Evolutionary conservation across 2,797 vertebrate species (phyloP), one percentile per base, ranked within the genome.

Genomic region (Steatocranus sp.): DNA sequence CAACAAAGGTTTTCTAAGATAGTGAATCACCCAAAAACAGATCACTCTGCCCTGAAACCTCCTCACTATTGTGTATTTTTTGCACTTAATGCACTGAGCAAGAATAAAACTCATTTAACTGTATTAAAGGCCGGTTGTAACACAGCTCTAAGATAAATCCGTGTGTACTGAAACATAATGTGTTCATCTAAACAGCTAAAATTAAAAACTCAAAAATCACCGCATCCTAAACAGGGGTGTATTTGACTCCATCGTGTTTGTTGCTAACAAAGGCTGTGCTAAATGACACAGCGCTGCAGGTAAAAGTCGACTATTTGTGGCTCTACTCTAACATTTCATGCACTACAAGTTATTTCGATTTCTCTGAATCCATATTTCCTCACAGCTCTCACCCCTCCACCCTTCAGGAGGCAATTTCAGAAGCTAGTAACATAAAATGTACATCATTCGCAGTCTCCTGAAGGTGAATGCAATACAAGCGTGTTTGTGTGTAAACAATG

Each of bases 41-140:
- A 20, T 8, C 58, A 36, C 34, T 14, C 4, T 38, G 32, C 38
- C 20, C 36, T 41, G 20, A 66, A 66, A 66, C 36, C 12, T 15
- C 54, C 25, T 27, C 53, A 1, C 25, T 27, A 15, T 27, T 17
- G 27, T 14, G 15, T 3, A 20, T 25, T 25, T 54, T 27, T 25
- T 32, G 8, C 27, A 30, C 15, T 10, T 17, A 58, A 58, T 58
- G 15, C 27, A 58, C 9, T 61, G 17, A 68, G 20, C 0, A 1
- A 43, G 23, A 43, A 43, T 43, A 43, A 68, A 43, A 43, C 63
- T 5, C 0, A 68, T 43, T 6, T 43, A 25, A 61, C 30, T 12
- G 11, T 20, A 20, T 20, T 17, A 10, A 17, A 43, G 5, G 63
- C 38, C 0, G 5, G 14, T 10, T 43, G 38, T 43, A 43, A 43